These are phyloP conservation scores for Siderastrea siderea DNA, from an alignment of 92 coral and sea anemone species.

Conservation along the genomic window DNA sequence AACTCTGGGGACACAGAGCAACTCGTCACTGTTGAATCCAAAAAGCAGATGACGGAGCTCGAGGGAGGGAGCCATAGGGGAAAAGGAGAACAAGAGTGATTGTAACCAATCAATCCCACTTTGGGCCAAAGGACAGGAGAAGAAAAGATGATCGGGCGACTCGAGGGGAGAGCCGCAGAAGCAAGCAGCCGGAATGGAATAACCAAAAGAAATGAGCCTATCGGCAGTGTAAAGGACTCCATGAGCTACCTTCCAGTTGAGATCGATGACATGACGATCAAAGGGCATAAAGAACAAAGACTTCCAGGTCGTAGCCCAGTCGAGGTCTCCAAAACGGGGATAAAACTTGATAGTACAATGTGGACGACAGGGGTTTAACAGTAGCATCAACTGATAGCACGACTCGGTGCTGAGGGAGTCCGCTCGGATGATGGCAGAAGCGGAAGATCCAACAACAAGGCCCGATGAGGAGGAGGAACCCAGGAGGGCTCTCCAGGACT, in stretches of 20 bases:
- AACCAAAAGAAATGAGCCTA: neutral
- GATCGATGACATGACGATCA: neutral
- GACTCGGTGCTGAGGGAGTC: neutral
- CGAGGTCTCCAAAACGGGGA: neutral
- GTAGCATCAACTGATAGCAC: neutral
- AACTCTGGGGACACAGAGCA: neutral
- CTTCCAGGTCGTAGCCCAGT: slow-evolving; percentile 11
- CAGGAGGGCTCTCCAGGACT: neutral
- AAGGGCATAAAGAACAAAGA: neutral
- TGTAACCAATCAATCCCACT: neutral
- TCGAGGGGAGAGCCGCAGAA: too few relatives aligned
- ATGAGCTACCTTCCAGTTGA: slow-evolving; percentile 17
- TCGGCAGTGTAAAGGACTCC: slow-evolving; percentile 8
- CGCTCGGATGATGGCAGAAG: neutral
- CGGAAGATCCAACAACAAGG: neutral
- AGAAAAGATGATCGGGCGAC: neutral
- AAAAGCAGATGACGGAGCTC: neutral
- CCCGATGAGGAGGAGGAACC: neutral
- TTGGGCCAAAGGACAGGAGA: slow-evolving; percentile 2
- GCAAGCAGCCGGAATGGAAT: too few relatives aligned
- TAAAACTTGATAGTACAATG: neutral
- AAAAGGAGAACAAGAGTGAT: neutral
- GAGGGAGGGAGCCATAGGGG: neutral
- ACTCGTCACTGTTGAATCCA: neutral
- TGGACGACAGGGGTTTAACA: neutral